Conservation (phyloP, 1,140 invertebrate genomes). For the Heliconius hewitsoni region DNA sequence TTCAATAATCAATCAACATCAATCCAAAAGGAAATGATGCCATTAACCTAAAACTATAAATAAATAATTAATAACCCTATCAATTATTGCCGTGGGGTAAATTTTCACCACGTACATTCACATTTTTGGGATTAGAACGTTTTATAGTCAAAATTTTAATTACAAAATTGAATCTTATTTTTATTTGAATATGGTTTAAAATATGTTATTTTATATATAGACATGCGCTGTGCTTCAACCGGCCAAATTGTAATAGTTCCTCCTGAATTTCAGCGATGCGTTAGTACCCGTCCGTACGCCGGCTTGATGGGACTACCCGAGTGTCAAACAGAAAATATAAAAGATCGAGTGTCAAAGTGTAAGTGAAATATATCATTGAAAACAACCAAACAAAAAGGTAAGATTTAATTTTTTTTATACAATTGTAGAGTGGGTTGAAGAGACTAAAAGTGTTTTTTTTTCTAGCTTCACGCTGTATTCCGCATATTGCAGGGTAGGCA, state of each 20-base stretch:
- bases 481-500: too few species aligned
- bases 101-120: constrained; percentile 35
- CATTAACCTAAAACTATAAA: constrained; percentile 26
- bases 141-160: background rate
- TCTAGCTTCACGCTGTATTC: too few species aligned
- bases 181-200: background rate
- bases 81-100: constrained; percentile 40
- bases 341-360: constrained; percentile 3
- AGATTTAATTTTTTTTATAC: background rate
- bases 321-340: constrained; percentile 6
- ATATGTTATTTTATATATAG: background rate
- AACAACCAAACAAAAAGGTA: background rate
- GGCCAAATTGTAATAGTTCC: constrained; percentile 18
- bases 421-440: background rate
- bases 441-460: background rate
- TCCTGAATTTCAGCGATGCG: constrained; percentile 31
- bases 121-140: constrained; percentile 27
- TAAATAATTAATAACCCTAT: constrained; percentile 39
- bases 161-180: background rate
- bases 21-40: constrained; percentile 13
- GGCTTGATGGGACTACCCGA: background rate
- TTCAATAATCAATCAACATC: background rate
- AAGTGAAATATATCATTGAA: background rate
- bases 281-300: constrained; percentile 34
- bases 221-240: constrained; percentile 35